A percentile compares a stretch with the other conserved stretches of the same genome.
Evolutionary conservation across 1,140 invertebrate genomes (phyloP).

Genomic region (Drosophila biarmipes): DNA sequence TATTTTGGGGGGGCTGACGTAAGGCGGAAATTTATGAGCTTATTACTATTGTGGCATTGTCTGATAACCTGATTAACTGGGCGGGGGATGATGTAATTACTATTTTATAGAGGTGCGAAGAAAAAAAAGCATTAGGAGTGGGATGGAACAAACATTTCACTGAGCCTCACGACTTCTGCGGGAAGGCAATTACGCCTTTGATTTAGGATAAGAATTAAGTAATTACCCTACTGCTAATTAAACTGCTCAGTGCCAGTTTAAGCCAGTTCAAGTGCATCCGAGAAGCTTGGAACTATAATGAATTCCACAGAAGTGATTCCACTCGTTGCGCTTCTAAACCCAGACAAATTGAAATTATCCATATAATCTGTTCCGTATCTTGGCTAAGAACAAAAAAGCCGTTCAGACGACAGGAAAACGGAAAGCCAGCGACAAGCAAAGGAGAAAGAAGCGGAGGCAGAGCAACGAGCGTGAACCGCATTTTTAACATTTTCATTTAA

Average conservation of each 20-base stretch:
- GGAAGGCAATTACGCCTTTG: neutral
- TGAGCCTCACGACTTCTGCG: too few relatives aligned
- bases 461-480: constrained; percentile 27
- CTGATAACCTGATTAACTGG: neutral
- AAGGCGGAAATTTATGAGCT: constrained; percentile 15
- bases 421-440: constrained; percentile 8
- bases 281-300: constrained; percentile 1
- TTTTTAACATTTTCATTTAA: constrained; percentile 64
- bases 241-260: constrained; percentile 2
- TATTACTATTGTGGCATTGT: constrained; percentile 2
- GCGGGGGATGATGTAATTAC: constrained; percentile 2
- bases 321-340: constrained; percentile 9
- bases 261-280: neutral
- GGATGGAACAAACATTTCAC: neutral
- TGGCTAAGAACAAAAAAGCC: constrained; percentile 3
- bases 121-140: neutral
- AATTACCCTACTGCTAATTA: constrained; percentile 13
- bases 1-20: constrained; percentile 6
- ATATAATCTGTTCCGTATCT: constrained; percentile 31
- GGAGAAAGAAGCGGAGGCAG: neutral
- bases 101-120: neutral
- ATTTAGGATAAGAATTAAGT: constrained; percentile 14
- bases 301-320: constrained; percentile 15
- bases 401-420: constrained; percentile 1
- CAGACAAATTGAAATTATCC: constrained; percentile 29